Base-by-base conservation (phyloP, 2,797 vertebrate species). In the Sebastiscus tertius region DNA sequence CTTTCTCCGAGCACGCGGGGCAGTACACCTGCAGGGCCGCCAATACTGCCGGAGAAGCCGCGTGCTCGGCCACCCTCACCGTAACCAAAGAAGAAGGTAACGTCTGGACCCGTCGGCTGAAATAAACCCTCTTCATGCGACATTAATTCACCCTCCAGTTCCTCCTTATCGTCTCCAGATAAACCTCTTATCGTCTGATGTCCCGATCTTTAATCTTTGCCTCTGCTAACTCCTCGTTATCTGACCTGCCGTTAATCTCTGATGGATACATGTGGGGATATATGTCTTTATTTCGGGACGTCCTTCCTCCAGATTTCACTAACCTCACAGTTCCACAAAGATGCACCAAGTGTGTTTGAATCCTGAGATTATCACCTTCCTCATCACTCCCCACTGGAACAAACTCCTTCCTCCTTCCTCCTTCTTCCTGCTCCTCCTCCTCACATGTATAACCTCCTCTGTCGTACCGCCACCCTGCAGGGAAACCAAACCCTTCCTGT, bases 21-120 rank as follows among this genome's bases (percentile, higher is more conserved):
- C 94, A 95, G 81, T 99, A 99, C 95, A 95, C 94, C 94, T 99
- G 98, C 96, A 97, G 95, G 93, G 97, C 97, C 68, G 90, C 92
- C 91, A 98, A 97, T 94, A 94, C 81, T 58, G 94, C 96, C 84
- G 98, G 98, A 95, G 97, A 98, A 94, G 94, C 96, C 75, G 89
- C 86, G 49, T 99, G 97, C 87, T 94, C 96, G 64, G 97, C 98
- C 93, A 95, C 92, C 34, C 97, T 99, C 93, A 94, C 93, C 91
- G 91, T 98, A 92, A 97, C 93, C 91, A 85, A 71, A 58, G 83
- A 82, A 68, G 94, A 93, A 71, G 97, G 98, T 99, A 99, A 97
- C 97, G 63, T 4, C 52, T 81, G 84, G 88, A 77, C 63, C 34
- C 11, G 2, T 27, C 1, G 6, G 42, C 59, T 73, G 77, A 60